Percentiles rank a stretch among this genome's conserved stretches.
Evolutionary conservation across 2,797 vertebrate genomes (phyloP).

Genomic region (Knipowitschia caucasica): DNA sequence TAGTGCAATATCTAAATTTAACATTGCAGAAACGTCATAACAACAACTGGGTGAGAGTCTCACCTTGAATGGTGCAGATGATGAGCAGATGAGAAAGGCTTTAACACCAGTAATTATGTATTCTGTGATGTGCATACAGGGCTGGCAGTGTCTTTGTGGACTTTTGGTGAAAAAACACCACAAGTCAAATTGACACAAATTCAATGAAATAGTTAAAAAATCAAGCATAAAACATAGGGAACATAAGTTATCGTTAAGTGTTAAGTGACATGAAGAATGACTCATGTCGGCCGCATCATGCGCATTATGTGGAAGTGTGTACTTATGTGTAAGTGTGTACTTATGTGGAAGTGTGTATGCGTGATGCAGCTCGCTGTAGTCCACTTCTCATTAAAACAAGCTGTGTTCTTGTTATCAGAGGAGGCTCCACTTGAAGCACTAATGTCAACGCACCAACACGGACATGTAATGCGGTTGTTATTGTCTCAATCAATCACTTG

Average conservation of each 20-base stretch:
- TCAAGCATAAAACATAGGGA: too few species aligned
- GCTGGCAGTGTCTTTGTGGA: too few species aligned
- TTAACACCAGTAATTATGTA: too few species aligned
- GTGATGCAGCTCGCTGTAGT: not conserved
- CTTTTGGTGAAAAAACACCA: too few species aligned
- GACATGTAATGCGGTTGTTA: not conserved
- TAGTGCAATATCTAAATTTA: conserved; percentile 7
- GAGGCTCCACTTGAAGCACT: not conserved
- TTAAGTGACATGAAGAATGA: too few species aligned
- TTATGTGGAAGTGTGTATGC: not conserved
- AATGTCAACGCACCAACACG: not conserved
- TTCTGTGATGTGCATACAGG: too few species aligned
- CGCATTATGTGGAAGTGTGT: too few species aligned
- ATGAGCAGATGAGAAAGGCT: conserved; percentile 1
- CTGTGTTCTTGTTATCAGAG: not conserved
- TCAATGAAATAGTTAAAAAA: too few species aligned
- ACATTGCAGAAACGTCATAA: conserved; percentile 2
- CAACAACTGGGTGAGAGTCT: conserved; percentile 2
- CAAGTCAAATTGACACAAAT: too few species aligned
- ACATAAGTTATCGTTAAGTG: too few species aligned
- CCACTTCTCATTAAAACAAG: conserved; percentile 12
- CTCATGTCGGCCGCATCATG: too few species aligned
- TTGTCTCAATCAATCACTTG: not conserved
- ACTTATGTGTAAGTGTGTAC: too few species aligned
- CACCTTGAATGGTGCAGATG: conserved; percentile 1